Percentiles rank a stretch among this genome's conserved stretches.
Conservation (phyloP, 2,797 vertebrate genomes). For the Bovichtus diacanthus region DNA sequence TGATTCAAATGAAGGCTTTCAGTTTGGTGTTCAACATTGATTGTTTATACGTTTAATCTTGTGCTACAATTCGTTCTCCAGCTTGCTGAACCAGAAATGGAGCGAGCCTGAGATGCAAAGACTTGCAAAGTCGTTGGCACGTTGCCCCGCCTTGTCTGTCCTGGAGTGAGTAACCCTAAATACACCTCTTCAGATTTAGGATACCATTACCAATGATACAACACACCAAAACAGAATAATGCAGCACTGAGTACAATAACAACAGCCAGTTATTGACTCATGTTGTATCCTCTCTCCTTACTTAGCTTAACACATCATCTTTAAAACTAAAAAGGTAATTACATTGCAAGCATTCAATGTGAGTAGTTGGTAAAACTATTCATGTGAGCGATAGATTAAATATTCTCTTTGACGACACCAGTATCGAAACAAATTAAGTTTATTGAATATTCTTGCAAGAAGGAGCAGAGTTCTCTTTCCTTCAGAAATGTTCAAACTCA, state of each 20-base stretch:
- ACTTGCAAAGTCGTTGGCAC: slow-evolving; percentile 76
- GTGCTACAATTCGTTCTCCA: slow-evolving; percentile 17
- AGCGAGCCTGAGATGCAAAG: slow-evolving; percentile 47
- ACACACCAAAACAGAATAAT: background rate
- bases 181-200: background rate
- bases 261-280: background rate
- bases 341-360: background rate
- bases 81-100: slow-evolving; percentile 79
- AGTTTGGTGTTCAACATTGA: background rate
- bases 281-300: background rate
- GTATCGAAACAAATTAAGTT: too few species aligned
- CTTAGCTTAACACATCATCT: background rate
- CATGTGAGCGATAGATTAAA: background rate
- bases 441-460: too few species aligned
- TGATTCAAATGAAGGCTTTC: background rate
- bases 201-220: background rate
- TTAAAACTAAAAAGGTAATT: background rate
- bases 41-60: too few species aligned
- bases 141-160: slow-evolving; percentile 75
- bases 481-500: too few species aligned
- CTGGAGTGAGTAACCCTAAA: slow-evolving; percentile 86
- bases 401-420: too few species aligned
- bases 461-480: too few species aligned
- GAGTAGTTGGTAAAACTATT: background rate
- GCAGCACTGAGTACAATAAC: background rate